Conservation (phyloP, 2,888 invertebrate species). For the Lysandra coridon region DNA sequence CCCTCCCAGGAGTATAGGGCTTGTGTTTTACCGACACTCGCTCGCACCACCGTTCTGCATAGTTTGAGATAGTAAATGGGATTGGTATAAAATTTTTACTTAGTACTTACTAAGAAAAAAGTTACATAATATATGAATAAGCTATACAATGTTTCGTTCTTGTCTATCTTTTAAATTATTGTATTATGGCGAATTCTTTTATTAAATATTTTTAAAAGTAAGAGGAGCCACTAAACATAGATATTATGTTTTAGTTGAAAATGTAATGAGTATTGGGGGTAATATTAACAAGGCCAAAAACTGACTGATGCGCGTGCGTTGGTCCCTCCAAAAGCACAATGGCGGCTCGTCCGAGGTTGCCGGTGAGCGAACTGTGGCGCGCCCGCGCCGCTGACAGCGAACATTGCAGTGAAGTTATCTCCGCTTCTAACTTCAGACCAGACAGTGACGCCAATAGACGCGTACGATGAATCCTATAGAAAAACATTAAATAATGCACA, state of each 20-base stretch:
- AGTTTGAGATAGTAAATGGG: too few species aligned
- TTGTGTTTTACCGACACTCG: constrained; percentile 95
- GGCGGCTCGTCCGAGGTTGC: constrained; percentile 95
- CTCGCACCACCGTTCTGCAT: constrained; percentile 92
- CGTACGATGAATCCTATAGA: constrained; percentile 89
- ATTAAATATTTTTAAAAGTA: too few species aligned
- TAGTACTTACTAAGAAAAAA: too few species aligned
- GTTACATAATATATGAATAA: too few species aligned
- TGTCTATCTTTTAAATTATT: too few species aligned
- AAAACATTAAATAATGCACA: not conserved
- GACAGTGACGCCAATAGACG: constrained; percentile 93
- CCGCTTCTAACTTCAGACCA: constrained; percentile 96
- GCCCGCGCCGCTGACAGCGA: constrained; percentile 95
- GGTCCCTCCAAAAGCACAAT: constrained; percentile 95
- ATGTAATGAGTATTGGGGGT: not conserved
- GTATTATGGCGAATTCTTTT: too few species aligned
- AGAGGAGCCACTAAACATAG: not conserved
- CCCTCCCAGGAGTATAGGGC: constrained; percentile 92
- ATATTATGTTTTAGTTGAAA: not conserved
- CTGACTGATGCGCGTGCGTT: constrained; percentile 92
- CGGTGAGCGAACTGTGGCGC: constrained; percentile 90
- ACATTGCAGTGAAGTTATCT: constrained; percentile 94
- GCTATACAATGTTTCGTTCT: too few species aligned
- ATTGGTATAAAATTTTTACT: too few species aligned
- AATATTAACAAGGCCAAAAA: not conserved